Conservation (phyloP, 2,888 invertebrate species). For the Troglohyphantes excavatus region DNA sequence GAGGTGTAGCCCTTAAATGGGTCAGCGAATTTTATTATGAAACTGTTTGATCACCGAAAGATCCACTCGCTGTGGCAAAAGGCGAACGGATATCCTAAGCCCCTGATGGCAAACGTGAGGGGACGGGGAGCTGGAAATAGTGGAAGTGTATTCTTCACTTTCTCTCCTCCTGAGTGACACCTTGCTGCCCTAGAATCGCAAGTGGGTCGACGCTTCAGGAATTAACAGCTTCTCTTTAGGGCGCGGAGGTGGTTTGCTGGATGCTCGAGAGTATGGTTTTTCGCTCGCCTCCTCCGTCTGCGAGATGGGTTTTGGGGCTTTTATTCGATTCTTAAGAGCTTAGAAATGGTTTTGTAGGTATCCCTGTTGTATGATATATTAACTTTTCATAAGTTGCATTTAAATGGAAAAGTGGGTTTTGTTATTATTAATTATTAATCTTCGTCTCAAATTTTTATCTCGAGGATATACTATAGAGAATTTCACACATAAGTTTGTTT, state of each 20-base stretch:
- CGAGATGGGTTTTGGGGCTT: too few relatives aligned
- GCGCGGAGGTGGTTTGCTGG: background rate
- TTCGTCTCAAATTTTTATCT: too few relatives aligned
- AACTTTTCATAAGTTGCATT: too few relatives aligned
- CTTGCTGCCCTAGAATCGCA: slow-evolving; percentile 56
- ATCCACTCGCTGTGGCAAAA: slow-evolving; percentile 16
- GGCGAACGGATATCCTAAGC: slow-evolving; percentile 74
- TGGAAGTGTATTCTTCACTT: slow-evolving; percentile 54
- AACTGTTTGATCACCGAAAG: slow-evolving; percentile 34
- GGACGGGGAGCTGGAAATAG: slow-evolving; percentile 10
- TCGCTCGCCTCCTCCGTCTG: too few relatives aligned
- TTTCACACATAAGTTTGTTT: too few relatives aligned
- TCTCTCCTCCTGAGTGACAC: slow-evolving; percentile 49
- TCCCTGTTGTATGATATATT: too few relatives aligned
- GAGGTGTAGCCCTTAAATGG: slow-evolving; percentile 56
- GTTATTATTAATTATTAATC: too few relatives aligned
- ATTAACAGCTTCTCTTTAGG: slow-evolving; percentile 25
- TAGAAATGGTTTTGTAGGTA: too few relatives aligned
- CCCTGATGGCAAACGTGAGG: slow-evolving; percentile 28
- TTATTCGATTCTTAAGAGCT: too few relatives aligned
- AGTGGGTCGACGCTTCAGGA: slow-evolving; percentile 62
- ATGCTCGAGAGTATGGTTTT: too few relatives aligned
- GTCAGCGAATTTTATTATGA: slow-evolving; percentile 50
- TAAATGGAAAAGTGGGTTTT: too few relatives aligned
- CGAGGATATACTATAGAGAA: too few relatives aligned